Conservation (phyloP, 2,888 invertebrate genomes). For the Thymelicus sylvestris region DNA sequence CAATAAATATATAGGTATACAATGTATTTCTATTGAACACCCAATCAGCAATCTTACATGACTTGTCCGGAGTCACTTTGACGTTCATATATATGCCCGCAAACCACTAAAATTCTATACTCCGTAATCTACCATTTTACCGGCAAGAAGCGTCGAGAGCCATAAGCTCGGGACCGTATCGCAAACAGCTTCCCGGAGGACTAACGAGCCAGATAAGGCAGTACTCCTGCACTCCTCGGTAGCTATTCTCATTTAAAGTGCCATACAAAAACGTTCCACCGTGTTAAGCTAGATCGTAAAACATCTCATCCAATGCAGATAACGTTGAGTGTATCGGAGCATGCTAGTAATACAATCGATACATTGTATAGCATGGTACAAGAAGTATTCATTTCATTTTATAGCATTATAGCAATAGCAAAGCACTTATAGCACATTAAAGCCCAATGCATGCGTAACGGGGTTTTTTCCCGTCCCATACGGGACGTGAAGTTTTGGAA, state of each 20-base stretch:
- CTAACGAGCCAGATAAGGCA: conserved; percentile 76
- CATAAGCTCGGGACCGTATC: conserved; percentile 38
- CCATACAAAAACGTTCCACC: conserved; percentile 29
- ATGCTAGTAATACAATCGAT: background rate
- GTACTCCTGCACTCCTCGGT: conserved; percentile 45
- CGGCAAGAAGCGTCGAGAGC: conserved; percentile 23
- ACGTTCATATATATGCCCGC: background rate
- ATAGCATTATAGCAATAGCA: no score
- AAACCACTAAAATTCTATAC: background rate
- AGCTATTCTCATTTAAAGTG: conserved; percentile 46
- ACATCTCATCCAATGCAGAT: conserved; percentile 28
- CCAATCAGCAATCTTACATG: no score
- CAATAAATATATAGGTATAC: no score
- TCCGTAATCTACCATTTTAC: conserved; percentile 23
- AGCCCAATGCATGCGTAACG: no score
- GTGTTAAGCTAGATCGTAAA: conserved; percentile 31
- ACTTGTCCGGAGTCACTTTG: background rate
- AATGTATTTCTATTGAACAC: no score
- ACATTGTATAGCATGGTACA: background rate
- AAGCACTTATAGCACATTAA: no score
- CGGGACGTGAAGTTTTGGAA: no score
- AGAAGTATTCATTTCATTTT: background rate
- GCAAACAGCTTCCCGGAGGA: conserved; percentile 68
- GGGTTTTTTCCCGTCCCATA: no score
- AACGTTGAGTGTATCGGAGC: background rate